Evolutionary conservation across 23 tunicate species (phyloP).

Genomic region (Styela clava): DNA sequence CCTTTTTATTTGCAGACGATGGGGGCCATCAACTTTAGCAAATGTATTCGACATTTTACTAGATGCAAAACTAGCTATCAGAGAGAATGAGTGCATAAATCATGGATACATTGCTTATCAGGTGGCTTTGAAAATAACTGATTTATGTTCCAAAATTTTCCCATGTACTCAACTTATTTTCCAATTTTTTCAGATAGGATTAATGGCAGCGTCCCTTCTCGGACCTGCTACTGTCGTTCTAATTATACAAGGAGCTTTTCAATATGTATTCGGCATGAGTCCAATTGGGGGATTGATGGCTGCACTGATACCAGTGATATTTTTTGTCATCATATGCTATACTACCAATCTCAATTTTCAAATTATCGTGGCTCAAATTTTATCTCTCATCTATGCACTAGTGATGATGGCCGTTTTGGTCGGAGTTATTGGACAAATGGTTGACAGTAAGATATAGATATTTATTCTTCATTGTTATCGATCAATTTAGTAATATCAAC

Average conservation of each 20-base stretch:
- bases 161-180: too few species aligned
- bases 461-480: too few species aligned
- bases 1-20: conserved; percentile 31
- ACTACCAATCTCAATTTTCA: conserved; percentile 67
- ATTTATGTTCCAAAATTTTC: too few species aligned
- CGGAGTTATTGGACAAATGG: conserved; percentile 81
- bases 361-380: conserved; percentile 75
- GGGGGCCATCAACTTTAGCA: conserved; percentile 99
- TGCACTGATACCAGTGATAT: conserved; percentile 78
- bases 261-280: conserved; percentile 64
- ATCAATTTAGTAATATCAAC: too few species aligned
- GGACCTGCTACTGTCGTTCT: conserved; percentile 92
- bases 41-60: conserved; percentile 84
- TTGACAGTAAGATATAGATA: conserved; percentile 36
- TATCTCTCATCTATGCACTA: conserved; percentile 80
- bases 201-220: conserved; percentile 71
- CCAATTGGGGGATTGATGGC: conserved; percentile 50
- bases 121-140: too few species aligned
- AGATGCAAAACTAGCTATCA: conserved; percentile 63
- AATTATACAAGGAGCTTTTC: conserved; percentile 80
- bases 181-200: conserved; percentile 66
- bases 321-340: conserved; percentile 76
- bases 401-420: conserved; percentile 94
- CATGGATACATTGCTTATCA: conserved; percentile 88
- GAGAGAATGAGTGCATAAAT: conserved; percentile 73